Base-by-base conservation (phyloP, 2,797 vertebrate species). In the Anas flavirostris region DNA sequence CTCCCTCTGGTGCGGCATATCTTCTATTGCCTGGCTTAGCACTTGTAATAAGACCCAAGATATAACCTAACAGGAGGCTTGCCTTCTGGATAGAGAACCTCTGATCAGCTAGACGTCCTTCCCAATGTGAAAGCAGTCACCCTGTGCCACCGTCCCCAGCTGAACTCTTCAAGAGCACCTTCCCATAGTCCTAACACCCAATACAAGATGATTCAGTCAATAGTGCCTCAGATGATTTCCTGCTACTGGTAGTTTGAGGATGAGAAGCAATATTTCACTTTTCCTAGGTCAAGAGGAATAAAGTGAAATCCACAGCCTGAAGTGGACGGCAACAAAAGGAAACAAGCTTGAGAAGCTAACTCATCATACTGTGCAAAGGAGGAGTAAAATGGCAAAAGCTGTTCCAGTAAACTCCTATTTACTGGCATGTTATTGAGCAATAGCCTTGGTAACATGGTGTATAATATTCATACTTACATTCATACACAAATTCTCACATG, bases 391-490 rank as follows among this genome's bases (percentile, higher is more conserved):
- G 18, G 41, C 48, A 93, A 88, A 82, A 80, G 53, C 66, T 77
- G 41, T 88, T 82, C 75, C 68, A 55, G 76, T 76, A 88, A 91
- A 90, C 16, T 48, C 76, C 56, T 82, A 46, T 86, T 97, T 96
- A 93, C 94, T 84, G 81, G 81, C 58, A 91, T 4, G 83, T 58
- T 86, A 39, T 93, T 96, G 94, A 91, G 91, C 89, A 96, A 95
- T 43, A 81, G 43, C 58, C 86, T 55, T 68, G 52, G 62, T 60
- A 90, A 66, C 16, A 14, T 25, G 5, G 18, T n/a, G 13, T 37
- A 15, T 50, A 55, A 16, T 50, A 55, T 74, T 81, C 62, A 79
- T 46, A 44, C 16, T 66, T 39, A 33, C 8, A n/a, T 10, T 43
- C 10, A 48, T 31, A 73, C 18, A 72, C n/a, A 37, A 41, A 50